Conservation (phyloP, 2,888 invertebrate genomes). For the Sarcophaga rosellei region DNA sequence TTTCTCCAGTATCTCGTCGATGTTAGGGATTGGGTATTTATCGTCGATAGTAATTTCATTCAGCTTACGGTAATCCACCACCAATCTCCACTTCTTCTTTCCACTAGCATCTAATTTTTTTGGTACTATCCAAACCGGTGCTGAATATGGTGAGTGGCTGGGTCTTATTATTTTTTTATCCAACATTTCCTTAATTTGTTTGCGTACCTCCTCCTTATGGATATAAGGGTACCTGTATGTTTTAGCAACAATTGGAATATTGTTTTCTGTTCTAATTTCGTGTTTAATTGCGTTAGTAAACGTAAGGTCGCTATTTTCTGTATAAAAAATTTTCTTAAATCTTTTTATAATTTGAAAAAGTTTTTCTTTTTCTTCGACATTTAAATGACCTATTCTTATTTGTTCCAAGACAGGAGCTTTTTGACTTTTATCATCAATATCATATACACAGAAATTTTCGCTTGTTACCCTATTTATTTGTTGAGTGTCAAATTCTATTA, state of each 20-base stretch:
- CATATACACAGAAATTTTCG: constrained; percentile 7
- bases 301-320: background rate
- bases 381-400: background rate
- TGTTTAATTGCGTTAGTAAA: too few species aligned
- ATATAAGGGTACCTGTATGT: constrained; percentile 50
- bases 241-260: constrained; percentile 44
- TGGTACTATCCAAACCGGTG: constrained; percentile 44
- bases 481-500: background rate
- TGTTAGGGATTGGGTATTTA: constrained; percentile 50
- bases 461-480: constrained; percentile 3
- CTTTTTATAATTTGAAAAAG: background rate
- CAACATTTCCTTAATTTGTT: constrained; percentile 55
- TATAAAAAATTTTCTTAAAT: constrained; percentile 14
- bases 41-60: constrained; percentile 53
- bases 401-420: constrained; percentile 8
- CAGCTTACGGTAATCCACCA: constrained; percentile 54
- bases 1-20: constrained; percentile 56
- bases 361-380: constrained; percentile 2
- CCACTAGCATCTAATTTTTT: constrained; percentile 52
- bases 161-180: constrained; percentile 44
- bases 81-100: constrained; percentile 50
- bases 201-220: constrained; percentile 46
- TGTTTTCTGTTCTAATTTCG: background rate
- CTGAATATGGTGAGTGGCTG: constrained; percentile 45
- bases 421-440: background rate